Evolutionary conservation across 2,113 vertebrate species (phyloP).

Genomic region (Bos taurus): ARS-UCD2.0 NC_037356.1:2304501-2305000

Average conservation of each 20-base stretch:
- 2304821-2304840: neutral
- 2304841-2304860: neutral
- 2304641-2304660: neutral
- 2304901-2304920: neutral
- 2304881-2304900: neutral
- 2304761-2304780: neutral
- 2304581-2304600: neutral
- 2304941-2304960: neutral
- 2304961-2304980: neutral
- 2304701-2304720: neutral
- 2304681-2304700: neutral
- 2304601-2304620: neutral
- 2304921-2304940: neutral
- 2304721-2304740: neutral
- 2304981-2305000: neutral
- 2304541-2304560: neutral
- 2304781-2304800: accelerated
- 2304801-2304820: neutral
- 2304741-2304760: neutral
- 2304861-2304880: neutral
- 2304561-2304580: neutral
- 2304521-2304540: neutral
- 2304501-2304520: neutral
- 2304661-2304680: neutral
- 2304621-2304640: neutral